A percentile compares a stretch with the other conserved stretches of the same genome.
Evolutionary conservation across 2,888 invertebrate genomes (phyloP).

Genomic region (Rotaria magnacalcarata): DNA sequence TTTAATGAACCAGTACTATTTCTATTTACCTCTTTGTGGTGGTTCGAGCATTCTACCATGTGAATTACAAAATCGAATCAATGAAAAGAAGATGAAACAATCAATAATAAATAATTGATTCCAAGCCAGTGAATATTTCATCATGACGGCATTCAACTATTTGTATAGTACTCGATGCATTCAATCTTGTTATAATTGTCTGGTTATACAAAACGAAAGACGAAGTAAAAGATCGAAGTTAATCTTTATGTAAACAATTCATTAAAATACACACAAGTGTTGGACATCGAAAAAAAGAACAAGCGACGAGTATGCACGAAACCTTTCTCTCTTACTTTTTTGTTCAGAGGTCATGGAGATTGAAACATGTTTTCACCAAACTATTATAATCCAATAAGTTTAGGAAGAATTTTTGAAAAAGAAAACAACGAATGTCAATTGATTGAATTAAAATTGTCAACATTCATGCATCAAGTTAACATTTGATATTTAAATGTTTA

Average conservation of each 20-base stretch:
- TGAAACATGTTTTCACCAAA: not conserved
- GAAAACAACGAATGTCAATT: not conserved
- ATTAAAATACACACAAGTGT: not conserved
- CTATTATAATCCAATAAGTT: not conserved
- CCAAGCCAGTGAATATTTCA: not conserved
- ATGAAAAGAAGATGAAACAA: not conserved
- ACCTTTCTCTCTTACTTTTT: not conserved
- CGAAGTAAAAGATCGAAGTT: not conserved
- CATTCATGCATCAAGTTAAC: too few relatives aligned
- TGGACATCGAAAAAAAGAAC: not conserved
- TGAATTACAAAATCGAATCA: not conserved
- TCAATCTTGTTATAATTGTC: not conserved
- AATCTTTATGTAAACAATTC: not conserved
- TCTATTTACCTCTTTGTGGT: slow-evolving; percentile 67
- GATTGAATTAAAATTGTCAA: not conserved
- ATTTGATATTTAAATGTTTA: too few relatives aligned
- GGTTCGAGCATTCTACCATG: slow-evolving; percentile 84
- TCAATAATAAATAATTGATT: not conserved
- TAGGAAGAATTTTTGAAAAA: not conserved
- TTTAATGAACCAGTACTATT: slow-evolving; percentile 64
- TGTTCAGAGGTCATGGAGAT: not conserved
- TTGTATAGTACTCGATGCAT: not conserved
- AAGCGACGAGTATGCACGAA: not conserved
- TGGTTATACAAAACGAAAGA: not conserved
- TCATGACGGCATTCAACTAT: not conserved